Evolutionary conservation across 1,140 invertebrate genomes (phyloP), one percentile per base, ranked within the genome.

Genomic region (Plutomurus gul): DNA sequence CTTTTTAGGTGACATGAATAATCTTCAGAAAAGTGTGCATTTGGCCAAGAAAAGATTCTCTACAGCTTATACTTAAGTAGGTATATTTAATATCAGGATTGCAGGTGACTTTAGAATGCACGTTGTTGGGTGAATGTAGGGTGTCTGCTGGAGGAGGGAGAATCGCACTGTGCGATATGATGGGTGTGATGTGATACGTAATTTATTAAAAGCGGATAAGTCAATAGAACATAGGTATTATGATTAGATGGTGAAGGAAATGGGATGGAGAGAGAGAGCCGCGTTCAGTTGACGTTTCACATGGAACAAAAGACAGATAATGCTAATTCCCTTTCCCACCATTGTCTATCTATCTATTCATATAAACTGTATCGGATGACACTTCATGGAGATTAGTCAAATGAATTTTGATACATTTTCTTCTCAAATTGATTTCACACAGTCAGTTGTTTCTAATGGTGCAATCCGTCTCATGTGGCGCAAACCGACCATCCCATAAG

Each of bases 361-460:
- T 73, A 46, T 27, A 73, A 46, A 39, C 65, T 78, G 65, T 73
- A 78, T 78, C 43, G 76, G 65, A 78, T 78, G 76, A 78, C 76
- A 78, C 76, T 78, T 74, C 71, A 79, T 37, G 77, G 77, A 74
- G 65, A 75, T 79, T 79, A 79, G 47, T 22, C 36, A 71, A 80
- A 80, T 80, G 79, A 80, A 80, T 80, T 76, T 80, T 80, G 79
- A 80, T 80, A 56, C 71, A 80, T 76, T 80, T 80, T 76, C 79
- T 80, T 49, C 46, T 51, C 74, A 81, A 81, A 81, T 81, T 81
- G 79, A 81, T 81, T 81, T 81, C 75, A 77, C 49, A 60, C 70
- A 77, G 79, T 81, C 79, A 81, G 79, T 77, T 81, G 75, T 81
- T 81, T 81, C 79, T 81, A 81, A 81, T 81, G 79, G 76, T 71